Evolutionary conservation across 1,140 invertebrate species (phyloP).

Genomic region (Scaptomyza pallida): DNA sequence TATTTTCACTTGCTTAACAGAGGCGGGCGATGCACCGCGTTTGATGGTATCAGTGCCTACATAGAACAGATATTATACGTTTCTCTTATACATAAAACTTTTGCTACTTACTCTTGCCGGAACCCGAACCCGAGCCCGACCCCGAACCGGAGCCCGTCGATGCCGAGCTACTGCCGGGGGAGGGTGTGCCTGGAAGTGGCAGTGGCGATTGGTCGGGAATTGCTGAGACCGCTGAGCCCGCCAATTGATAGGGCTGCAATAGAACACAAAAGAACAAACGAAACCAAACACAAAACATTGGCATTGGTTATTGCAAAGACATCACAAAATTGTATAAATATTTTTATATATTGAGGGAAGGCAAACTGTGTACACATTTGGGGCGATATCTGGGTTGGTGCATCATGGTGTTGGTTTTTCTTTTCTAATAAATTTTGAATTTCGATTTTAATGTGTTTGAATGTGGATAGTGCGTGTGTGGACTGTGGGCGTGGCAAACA

Average conservation of each 20-base stretch:
- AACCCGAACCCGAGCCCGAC: constrained; percentile 71
- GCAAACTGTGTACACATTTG: constrained; percentile 14
- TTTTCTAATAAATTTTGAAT: constrained; percentile 25
- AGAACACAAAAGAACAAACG: constrained; percentile 30
- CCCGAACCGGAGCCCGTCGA: constrained; percentile 83
- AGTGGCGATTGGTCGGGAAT: constrained; percentile 84
- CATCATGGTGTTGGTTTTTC: constrained; percentile 9
- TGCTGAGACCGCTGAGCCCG: constrained; percentile 84
- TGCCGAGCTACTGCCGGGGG: constrained; percentile 84
- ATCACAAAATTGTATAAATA: too few species aligned
- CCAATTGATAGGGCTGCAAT: constrained; percentile 84
- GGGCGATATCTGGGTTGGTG: constrained; percentile 29
- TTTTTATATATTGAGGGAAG: constrained; percentile 2
- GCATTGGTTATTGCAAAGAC: constrained; percentile 17
- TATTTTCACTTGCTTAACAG: constrained; percentile 77
- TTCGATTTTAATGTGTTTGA: constrained; percentile 15
- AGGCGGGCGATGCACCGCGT: constrained; percentile 81
- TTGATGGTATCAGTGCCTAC: constrained; percentile 84
- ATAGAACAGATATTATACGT: background rate
- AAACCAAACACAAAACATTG: constrained; percentile 4
- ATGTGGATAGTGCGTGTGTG: constrained; percentile 24
- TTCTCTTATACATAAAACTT: background rate
- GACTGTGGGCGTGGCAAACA: constrained; percentile 25
- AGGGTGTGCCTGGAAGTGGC: constrained; percentile 84
- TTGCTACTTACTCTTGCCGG: constrained; percentile 75